Conservation (phyloP, 2,888 invertebrate genomes). For the Orthosia cruda region DNA sequence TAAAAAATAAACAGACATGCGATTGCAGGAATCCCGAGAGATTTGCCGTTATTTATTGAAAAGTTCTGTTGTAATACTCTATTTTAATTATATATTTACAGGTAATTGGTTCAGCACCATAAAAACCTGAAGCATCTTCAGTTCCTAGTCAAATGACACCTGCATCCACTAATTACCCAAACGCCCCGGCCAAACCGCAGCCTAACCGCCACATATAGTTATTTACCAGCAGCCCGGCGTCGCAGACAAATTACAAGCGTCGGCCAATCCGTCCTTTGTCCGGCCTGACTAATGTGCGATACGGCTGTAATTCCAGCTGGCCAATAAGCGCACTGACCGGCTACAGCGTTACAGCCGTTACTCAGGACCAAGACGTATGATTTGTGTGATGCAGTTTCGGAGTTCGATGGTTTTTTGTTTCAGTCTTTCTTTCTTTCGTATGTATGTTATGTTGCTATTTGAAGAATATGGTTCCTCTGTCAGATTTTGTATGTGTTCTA, state of each 20-base stretch:
- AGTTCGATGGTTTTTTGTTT: constrained; percentile 6
- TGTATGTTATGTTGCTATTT: not conserved
- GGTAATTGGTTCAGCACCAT: too few relatives aligned
- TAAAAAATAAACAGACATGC: too few relatives aligned
- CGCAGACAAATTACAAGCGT: constrained; percentile 69
- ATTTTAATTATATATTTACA: too few relatives aligned
- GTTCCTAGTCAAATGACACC: not conserved
- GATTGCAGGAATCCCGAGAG: too few relatives aligned
- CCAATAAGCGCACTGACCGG: constrained; percentile 65
- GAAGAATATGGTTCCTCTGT: not conserved
- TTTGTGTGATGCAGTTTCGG: constrained; percentile 60
- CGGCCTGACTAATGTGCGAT: constrained; percentile 66
- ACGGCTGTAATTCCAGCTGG: constrained; percentile 62
- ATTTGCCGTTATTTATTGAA: too few relatives aligned
- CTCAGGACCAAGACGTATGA: constrained; percentile 49
- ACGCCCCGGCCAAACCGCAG: constrained; percentile 25
- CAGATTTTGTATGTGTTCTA: too few relatives aligned
- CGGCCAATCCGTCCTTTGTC: constrained; percentile 69
- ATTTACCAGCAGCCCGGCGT: constrained; percentile 42
- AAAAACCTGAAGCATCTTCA: not conserved
- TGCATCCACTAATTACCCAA: constrained; percentile 14
- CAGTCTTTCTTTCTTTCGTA: not conserved
- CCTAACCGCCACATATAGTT: constrained; percentile 22
- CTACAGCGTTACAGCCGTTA: constrained; percentile 56
- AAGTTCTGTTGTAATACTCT: too few relatives aligned